Evolutionary conservation across 1,140 invertebrate genomes (phyloP).

Genomic region (Drosophila nikananu): DNA sequence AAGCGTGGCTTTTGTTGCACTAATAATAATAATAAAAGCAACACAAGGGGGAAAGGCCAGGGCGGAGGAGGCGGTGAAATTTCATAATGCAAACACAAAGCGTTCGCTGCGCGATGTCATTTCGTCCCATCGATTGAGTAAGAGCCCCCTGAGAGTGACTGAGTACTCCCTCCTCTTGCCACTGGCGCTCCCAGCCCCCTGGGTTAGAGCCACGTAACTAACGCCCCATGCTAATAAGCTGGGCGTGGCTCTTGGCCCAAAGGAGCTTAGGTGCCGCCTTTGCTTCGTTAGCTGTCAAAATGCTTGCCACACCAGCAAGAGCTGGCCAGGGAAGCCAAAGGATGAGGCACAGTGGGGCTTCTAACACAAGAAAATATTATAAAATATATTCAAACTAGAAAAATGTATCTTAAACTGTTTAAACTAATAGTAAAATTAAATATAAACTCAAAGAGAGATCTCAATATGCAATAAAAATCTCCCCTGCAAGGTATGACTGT

Average conservation of each 20-base stretch:
- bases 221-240: slow-evolving; percentile 53
- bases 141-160: neutral
- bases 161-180: neutral
- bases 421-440: neutral
- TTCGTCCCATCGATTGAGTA: slow-evolving; percentile 48
- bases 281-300: slow-evolving; percentile 59
- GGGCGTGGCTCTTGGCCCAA: slow-evolving; percentile 45
- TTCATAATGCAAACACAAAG: slow-evolving; percentile 33
- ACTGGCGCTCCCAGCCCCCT: neutral
- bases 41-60: neutral
- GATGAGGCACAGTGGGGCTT: slow-evolving; percentile 1
- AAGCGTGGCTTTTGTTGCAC: slow-evolving; percentile 2
- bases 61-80: slow-evolving; percentile 1
- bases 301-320: slow-evolving; percentile 23
- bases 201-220: slow-evolving; percentile 34
- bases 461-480: too few relatives aligned
- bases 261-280: slow-evolving; percentile 25
- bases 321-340: slow-evolving; percentile 1
- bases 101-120: slow-evolving; percentile 12
- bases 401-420: too few relatives aligned
- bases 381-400: neutral
- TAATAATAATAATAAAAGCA: slow-evolving; percentile 7
- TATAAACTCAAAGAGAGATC: neutral
- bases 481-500: too few relatives aligned
- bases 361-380: neutral